A percentile compares a stretch with the other conserved stretches of the same genome.
Evolutionary conservation across 1,140 invertebrate genomes (phyloP).

Genomic region (Aphaenogaster rudis): DNA sequence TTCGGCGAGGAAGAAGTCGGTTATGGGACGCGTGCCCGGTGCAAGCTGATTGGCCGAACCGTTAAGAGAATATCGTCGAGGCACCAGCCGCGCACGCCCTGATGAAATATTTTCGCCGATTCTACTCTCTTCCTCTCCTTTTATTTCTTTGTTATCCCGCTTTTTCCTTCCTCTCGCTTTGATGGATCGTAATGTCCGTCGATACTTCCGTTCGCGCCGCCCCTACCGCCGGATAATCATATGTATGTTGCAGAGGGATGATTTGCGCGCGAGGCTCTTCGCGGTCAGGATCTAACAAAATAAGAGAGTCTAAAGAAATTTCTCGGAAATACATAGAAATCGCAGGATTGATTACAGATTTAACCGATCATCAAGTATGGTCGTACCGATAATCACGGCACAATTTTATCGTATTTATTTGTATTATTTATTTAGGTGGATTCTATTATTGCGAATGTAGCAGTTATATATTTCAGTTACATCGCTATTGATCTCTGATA

Average conservation of each 20-base stretch:
- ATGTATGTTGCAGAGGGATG: constrained; percentile 10
- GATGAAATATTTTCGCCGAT: constrained; percentile 53
- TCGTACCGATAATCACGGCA: not conserved
- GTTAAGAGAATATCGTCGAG: constrained; percentile 57
- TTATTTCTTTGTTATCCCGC: not conserved
- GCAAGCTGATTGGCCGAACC: constrained; percentile 68
- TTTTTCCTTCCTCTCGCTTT: constrained; percentile 25
- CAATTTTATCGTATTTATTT: constrained; percentile 16
- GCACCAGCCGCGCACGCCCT: constrained; percentile 34
- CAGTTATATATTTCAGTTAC: not conserved
- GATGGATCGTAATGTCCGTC: constrained; percentile 57
- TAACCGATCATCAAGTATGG: not conserved
- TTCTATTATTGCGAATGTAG: constrained; percentile 26
- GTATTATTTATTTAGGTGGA: not conserved
- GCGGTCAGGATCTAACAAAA: not conserved
- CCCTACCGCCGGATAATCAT: constrained; percentile 41
- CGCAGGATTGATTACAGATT: not conserved
- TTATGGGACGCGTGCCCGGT: constrained; percentile 70
- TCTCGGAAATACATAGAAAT: constrained; percentile 45
- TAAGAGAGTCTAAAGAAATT: constrained; percentile 13
- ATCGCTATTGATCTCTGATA: not conserved
- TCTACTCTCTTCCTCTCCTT: not conserved
- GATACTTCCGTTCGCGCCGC: constrained; percentile 58
- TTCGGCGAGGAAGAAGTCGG: constrained; percentile 60
- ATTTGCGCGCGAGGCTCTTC: constrained; percentile 17